These are phyloP conservation scores for Campylomormyrus tamandua DNA, from an alignment of 2,113 vertebrate species.

Conservation along the genomic window DNA sequence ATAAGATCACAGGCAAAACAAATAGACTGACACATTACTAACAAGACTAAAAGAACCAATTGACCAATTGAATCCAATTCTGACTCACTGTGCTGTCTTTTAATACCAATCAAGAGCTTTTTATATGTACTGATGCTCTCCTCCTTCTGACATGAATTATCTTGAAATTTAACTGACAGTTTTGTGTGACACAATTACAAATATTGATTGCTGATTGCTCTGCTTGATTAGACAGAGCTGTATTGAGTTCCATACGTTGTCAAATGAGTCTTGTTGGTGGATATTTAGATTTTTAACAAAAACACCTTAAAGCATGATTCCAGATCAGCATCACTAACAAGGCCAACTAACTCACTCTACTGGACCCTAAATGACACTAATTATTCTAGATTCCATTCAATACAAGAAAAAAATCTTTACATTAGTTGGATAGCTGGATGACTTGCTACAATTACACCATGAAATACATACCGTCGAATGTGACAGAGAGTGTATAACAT, in stretches of 20 bases:
- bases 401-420: background rate
- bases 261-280: background rate
- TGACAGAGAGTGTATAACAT: background rate
- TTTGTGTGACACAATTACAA: background rate
- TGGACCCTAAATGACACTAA: background rate
- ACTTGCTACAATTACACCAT: background rate
- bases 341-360: background rate
- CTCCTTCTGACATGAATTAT: background rate
- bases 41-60: background rate
- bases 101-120: background rate
- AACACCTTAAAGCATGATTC: background rate
- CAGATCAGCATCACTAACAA: background rate
- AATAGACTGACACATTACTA: background rate
- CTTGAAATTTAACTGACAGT: background rate
- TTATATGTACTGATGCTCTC: background rate
- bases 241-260: background rate
- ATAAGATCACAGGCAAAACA: background rate
- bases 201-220: background rate
- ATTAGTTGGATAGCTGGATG: background rate
- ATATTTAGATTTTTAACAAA: background rate
- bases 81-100: background rate
- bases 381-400: background rate
- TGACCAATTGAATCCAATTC: too few species aligned
- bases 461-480: background rate
- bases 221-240: background rate